Evolutionary conservation across 2,797 vertebrate genomes (phyloP).

Genomic region (Natrix natrix): DNA sequence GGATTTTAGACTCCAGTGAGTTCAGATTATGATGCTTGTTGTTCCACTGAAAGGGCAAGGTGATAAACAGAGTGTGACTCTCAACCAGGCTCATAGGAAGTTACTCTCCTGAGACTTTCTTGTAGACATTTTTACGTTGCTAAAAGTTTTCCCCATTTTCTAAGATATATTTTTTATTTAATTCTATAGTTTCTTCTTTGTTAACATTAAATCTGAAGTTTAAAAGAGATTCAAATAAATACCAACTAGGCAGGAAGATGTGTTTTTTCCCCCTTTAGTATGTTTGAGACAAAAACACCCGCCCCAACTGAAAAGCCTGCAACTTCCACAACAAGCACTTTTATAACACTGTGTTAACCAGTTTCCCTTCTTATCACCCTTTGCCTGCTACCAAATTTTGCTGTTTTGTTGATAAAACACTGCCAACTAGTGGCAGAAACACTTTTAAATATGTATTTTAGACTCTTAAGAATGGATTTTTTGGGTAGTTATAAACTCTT

Average conservation of each 20-base stretch:
- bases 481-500: background rate
- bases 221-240: background rate
- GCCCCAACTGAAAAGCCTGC: background rate
- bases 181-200: background rate
- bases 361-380: background rate
- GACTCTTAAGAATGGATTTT: background rate
- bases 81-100: background rate
- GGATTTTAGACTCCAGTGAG: background rate
- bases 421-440: constrained; percentile 63
- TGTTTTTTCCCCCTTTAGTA: background rate
- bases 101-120: background rate
- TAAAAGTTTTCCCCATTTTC: background rate
- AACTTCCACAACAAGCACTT: background rate
- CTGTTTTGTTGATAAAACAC: constrained; percentile 15
- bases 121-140: background rate
- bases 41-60: background rate
- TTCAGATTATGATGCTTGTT: background rate
- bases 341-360: background rate
- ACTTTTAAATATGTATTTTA: background rate
- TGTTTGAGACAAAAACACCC: background rate
- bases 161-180: background rate
- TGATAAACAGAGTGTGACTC: background rate
- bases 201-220: background rate
- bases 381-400: background rate
- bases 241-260: background rate